Evolutionary conservation across 2,888 invertebrate genomes (phyloP), one percentile per base, ranked within the genome.

Genomic region (Chymomyza amoena): DNA sequence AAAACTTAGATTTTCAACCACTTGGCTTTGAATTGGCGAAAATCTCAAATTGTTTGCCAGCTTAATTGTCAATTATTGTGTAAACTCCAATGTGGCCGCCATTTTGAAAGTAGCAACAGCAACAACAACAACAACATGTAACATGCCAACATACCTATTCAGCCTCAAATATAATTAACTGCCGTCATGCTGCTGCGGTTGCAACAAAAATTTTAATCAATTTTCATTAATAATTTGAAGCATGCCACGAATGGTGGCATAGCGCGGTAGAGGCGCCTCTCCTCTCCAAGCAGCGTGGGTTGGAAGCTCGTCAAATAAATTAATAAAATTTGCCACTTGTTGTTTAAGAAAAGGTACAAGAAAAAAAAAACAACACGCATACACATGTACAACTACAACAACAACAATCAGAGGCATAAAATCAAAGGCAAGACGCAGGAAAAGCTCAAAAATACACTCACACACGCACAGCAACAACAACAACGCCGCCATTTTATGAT

Each of bases 251-350:
- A 13, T 45, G 39, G 39, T 45, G 13, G 39, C 39, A 32, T 7
- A 32, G 32, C 32, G 32, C 7, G 32, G 1, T 7, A 0, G 7
- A 5, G 32, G 7, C 32, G 32, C n/a, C n/a, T n/a, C n/a, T n/a
- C n/a, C n/a, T n/a, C n/a, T 32, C 7, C 32, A 32, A 32, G 32
- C 39, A n/a, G n/a, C n/a, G 39, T 45, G 0, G 13, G 13, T 13
- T 45, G 39, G n/a, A 45, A 45, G 39, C 39, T 45, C 39, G 57
- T 57, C 25, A 57, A 57, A 57, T 57, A 36, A 60, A 60, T 60
- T 60, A 60, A 60, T 60, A 36, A 60, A 60, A 60, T 60, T 32
- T 60, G 60, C 28, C 60, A 60, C 60, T 60, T 60, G 60, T 60
- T 60, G 32, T 13, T 28, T 32, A 16, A 25, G 20, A 13, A 18